Evolutionary conservation across 1,140 invertebrate species (phyloP).

Genomic region (Augochlora pura): DNA sequence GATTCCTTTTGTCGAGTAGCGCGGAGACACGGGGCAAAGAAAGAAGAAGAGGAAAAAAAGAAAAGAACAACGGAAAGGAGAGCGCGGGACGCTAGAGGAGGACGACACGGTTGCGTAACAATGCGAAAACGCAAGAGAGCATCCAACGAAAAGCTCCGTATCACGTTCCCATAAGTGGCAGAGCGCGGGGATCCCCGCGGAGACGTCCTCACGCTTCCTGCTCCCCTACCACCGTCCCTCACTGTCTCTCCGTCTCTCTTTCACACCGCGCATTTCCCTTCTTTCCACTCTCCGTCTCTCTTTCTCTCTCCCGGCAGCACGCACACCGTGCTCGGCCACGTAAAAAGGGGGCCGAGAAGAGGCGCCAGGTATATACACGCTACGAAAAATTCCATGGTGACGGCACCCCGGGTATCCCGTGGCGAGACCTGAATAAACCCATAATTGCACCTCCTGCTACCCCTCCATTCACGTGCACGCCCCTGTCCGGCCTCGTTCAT

Average conservation of each 20-base stretch:
- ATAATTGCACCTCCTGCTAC: constrained; percentile 67
- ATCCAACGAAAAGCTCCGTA: constrained; percentile 69
- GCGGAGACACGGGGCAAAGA: not conserved
- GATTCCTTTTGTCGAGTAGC: constrained; percentile 61
- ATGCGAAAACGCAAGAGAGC: constrained; percentile 72
- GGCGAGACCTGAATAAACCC: constrained; percentile 68
- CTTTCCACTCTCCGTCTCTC: not conserved
- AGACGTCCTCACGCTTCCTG: constrained; percentile 59
- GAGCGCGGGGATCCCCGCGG: constrained; percentile 65
- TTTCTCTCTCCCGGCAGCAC: constrained; percentile 3
- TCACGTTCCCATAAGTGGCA: constrained; percentile 75
- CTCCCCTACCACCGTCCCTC: not conserved
- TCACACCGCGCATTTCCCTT: not conserved
- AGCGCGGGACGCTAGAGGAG: constrained; percentile 30
- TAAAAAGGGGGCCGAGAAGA: constrained; percentile 51
- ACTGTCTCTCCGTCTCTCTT: too few species aligned
- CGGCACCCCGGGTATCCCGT: constrained; percentile 49
- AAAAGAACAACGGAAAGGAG: constrained; percentile 1
- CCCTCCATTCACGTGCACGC: constrained; percentile 58
- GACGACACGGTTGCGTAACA: constrained; percentile 70
- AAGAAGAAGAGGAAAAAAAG: not conserved
- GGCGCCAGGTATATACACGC: constrained; percentile 70
- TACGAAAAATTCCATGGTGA: constrained; percentile 50
- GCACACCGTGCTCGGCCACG: constrained; percentile 1
- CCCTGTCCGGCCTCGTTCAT: constrained; percentile 32